Base-by-base conservation (phyloP, 2,888 invertebrate species). In the Ochropleura plecta region DNA sequence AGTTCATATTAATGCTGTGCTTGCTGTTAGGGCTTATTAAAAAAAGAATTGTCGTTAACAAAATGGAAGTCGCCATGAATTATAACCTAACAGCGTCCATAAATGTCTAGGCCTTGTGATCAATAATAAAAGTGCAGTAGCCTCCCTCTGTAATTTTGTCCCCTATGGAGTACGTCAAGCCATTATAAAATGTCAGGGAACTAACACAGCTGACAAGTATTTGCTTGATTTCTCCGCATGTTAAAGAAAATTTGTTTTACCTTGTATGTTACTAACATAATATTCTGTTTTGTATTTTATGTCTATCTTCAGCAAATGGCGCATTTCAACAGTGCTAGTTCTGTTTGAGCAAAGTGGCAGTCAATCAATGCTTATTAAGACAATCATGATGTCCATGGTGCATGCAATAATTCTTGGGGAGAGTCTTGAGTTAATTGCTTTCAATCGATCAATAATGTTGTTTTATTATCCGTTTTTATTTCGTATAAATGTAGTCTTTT, bases 181-280 rank as follows among this genome's bases (percentile, higher is more conserved):
- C 57, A 42, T 46, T 53, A 65, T 44, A 40, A 51, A 83, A 48
- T 42, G 20, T 30, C 53, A 63, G 80, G 59, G 69, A 79, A 83
- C 14, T 3, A 59, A 53, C n/a, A 20, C 78, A 79, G 65, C 68
- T 81, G 80, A 49, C 40, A 55, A 62, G 55, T 48, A 68, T 51
- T 62, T 44, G n/a, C 44, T 69, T 18, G n/a, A 14, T 69, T 66
- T 66, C 0, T 18, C 30, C 12, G 18, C 40, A 18, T 57, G n/a
- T 3, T 20, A 57, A 65, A 63, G 4, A 12, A 64, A 82, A 57
- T 79, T 57, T 30, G 9, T 53, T 60, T 60, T 65, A 59, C 57
- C 12, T 46, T 70, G n/a, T 66, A 44, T 8, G 7, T 18, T 51
- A 7, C 16, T 44, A 57, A 18, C 10, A 16, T 79, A 57, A 16